A percentile compares a stretch with the other conserved stretches of the same genome.
phyloP scores from a whole-genome alignment of 2,797 vertebrate species.

The Eulemur mongoz region DNA sequence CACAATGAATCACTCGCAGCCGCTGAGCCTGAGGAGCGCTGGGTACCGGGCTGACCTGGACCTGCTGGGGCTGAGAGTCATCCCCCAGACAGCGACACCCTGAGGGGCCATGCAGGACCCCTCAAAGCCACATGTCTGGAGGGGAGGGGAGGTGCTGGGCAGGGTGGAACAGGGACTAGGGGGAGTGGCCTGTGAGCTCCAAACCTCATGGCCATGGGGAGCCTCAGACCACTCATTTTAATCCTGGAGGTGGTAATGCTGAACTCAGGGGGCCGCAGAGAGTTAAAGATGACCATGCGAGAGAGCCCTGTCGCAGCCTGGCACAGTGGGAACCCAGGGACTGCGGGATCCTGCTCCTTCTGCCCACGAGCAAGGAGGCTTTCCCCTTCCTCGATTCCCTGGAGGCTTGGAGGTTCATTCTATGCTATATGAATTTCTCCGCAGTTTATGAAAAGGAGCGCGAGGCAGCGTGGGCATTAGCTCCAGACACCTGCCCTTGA shows the following conservation, averaged over 20 bases:
- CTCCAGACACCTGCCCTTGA: neutral
- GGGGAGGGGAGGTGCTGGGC: neutral
- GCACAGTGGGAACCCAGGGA: neutral
- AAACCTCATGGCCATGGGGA: neutral
- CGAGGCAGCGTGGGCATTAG: no score
- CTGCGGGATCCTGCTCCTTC: neutral
- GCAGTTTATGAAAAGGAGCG: neutral
- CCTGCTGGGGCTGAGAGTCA: neutral
- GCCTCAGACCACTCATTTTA: neutral
- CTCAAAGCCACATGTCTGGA: neutral
- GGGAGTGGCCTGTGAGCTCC: neutral
- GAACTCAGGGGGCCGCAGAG: neutral
- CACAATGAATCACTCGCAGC: neutral
- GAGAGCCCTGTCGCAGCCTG: no score
- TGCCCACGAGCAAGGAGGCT: neutral
- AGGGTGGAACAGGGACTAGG: neutral
- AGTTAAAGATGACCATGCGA: neutral
- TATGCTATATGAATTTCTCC: neutral
- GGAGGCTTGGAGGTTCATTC: neutral
- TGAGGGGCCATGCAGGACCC: neutral
- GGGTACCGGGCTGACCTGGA: neutral
- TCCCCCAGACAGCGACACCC: neutral
- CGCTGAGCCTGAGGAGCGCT: rapidly evolving
- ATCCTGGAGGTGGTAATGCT: neutral
- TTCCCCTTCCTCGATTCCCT: neutral